Base-by-base conservation (phyloP, 53 echinoderm and acorn worm species). In the Mesocentrotus franciscanus region DNA sequence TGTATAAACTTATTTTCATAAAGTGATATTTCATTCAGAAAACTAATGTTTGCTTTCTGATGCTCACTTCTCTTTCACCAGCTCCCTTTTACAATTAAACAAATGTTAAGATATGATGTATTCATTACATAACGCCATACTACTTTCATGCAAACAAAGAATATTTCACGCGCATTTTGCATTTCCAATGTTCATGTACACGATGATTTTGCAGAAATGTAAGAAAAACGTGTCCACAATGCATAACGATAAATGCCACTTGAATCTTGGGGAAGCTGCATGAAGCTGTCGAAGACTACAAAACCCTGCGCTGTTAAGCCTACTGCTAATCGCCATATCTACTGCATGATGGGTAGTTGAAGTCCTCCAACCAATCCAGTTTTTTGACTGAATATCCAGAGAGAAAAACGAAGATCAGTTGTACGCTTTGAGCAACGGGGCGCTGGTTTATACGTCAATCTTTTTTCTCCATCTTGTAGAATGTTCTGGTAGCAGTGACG, bases 401-500 rank as follows among this genome's bases (percentile, higher is more conserved):
- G 74, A 10, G 29, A 74, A 24, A 74, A 74, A 32, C 74, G 17
- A 32, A 32, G 9, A 74, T 74, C n/a, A 74, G 74, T 29, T 30
- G 74, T 74, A 81, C 17, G 81, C 22, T 42, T 42, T 74, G 74
- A 74, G 8, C 18, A 36, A 18, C 36, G 42, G 42, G 42, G 81
- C 42, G 36, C 12, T 81, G 81, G 14, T 4, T 32, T 8, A 8
- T 81, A 81, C 81, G 17, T 93, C 93, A 93, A 76, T 93, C 81
- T 24, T 93, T 93, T 20, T 93, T 93, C 32, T 93, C 93, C 93
- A 71, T 61, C 35, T 85, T 94, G 87, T 85, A 94, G 87, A 94
- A 94, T 49, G 95, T 94, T 55, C 95, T 61, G 26, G 85, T 94
- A 42, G 95, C 95, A 8, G 95, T 85, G 39, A 94, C 87, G 70